Base-by-base conservation (phyloP, 1,140 invertebrate genomes). In the Phthorimaea operculella region DNA sequence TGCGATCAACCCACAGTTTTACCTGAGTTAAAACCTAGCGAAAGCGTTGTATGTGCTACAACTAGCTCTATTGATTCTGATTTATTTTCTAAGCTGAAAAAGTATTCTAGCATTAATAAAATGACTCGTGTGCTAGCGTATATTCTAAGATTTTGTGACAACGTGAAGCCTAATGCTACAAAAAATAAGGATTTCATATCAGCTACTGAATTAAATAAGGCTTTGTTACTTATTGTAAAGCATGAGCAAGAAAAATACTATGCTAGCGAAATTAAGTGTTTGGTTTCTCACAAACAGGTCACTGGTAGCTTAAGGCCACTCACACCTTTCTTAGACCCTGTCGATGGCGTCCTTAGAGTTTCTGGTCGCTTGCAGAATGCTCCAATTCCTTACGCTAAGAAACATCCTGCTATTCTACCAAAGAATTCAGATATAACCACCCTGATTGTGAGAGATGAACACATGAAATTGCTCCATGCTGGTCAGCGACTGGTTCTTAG, bases 321-420 rank as follows among this genome's bases (percentile, higher is more conserved):
- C 4, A 16, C 11, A 4, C 45, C 45, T 14, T 48, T 48, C 16
- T 11, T 48, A 4, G 45, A 48, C 16, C 9, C 10, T 11, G 10
- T 16, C 9, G 21, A 28, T 6, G 45, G 45, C 10, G 17, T 70
- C 1, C 12, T 71, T 11, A 44, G 61, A 18, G 65, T 71, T 0
- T 63, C 65, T 14, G 63, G 69, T 14, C 45, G 63, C 10, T 52
- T 71, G 16, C 45, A 51, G 9, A 57, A 62, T 28, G 57, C 59
- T 9, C 14, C n/a, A 9, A 12, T 68, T 2, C n/a, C 55, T 0
- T 62, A 66, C 48, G 39, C 58, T 16, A 57, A 66, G 7, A 66
- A 66, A 34, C 58, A 68, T 57, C 68, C 59, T n/a, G 53, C 63
- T 5, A 60, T 76, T 28, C 50, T 76, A 15, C 54, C 67, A 3